These are phyloP conservation scores for Apocheima hispidaria DNA, from an alignment of 2,888 invertebrate species.

Conservation along the genomic window DNA sequence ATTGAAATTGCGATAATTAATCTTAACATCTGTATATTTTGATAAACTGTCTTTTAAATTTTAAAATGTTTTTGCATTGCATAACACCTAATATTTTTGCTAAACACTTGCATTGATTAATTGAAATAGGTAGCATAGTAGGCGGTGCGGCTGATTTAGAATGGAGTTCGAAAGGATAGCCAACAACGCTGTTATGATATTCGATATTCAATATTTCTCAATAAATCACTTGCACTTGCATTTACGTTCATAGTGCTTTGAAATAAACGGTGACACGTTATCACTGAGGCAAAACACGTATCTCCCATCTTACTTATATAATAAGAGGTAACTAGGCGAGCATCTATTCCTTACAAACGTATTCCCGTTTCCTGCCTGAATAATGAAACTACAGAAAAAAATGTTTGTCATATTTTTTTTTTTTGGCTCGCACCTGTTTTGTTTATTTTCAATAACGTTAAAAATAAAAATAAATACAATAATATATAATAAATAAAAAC, in stretches of 20 bases:
- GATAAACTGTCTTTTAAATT: conserved; percentile 24
- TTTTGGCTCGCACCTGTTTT: too few species aligned
- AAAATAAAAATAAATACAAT: too few species aligned
- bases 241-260: conserved; percentile 23
- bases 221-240: conserved; percentile 28
- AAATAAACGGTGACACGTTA: conserved; percentile 10
- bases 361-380: too few species aligned
- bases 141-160: conserved; percentile 18
- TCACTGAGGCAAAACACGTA: conserved; percentile 9
- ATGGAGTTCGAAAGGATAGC: conserved; percentile 17
- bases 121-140: background rate
- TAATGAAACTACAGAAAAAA: too few species aligned
- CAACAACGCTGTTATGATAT: conserved; percentile 27
- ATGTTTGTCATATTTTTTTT: too few species aligned
- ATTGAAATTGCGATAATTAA: conserved; percentile 32
- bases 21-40: conserved; percentile 23
- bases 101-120: conserved; percentile 9
- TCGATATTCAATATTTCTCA: conserved; percentile 33
- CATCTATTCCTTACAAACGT: too few species aligned
- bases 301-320: conserved; percentile 23
- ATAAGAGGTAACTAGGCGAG: too few species aligned
- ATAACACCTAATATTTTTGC: conserved; percentile 1
- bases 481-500: too few species aligned
- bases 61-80: conserved; percentile 7
- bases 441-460: too few species aligned